Evolutionary conservation across 2,113 vertebrate genomes (phyloP), one percentile per base, ranked within the genome.

Genomic region (Pterocles burchelli): DNA sequence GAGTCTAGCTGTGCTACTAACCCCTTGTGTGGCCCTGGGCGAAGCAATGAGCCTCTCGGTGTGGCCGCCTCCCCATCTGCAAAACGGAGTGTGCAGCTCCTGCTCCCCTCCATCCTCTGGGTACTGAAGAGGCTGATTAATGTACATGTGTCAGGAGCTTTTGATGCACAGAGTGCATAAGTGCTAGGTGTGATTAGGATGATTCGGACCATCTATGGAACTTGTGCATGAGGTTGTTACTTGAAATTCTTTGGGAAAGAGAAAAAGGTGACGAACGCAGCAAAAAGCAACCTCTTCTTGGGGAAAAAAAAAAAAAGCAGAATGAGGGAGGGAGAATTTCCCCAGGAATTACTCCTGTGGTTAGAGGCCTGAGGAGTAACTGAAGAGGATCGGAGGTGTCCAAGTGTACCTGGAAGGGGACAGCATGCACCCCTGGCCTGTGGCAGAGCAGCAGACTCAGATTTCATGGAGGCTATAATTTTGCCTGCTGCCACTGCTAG

Each of bases 381-480:
- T 22, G 79, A 58, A 57, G 31, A 72, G 45, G 46, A 16, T 81
- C 48, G 33, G 26, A 78, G 45, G 9, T 75, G 36, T 41, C 33
- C 4, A 2, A 58, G 10, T 1, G 1, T 66, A 83, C 82, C 51
- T 92, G 79, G 72, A 61, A 54, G 38, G 46, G 41, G 31, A 70
- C 0, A 0, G 58, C 15, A 13, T 54, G 63, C 24, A 51, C 38
- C 68, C 31, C 71, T 76, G 8, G n/a, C 36, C 82, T 33, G 15
- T 34, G 72, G 57, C 63, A 59, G 46, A 83, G 85, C 59, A 88
- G 61, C 68, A 94, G 79, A 63, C 72, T 91, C 6, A 3, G 71
- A 74, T 93, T 95, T 90, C 79, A 90, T 16, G 55, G 68, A 84
- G 63, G 72, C 75, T 92, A 12, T 93, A 91, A 80, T 88, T 91